A percentile compares a stretch with the other conserved stretches of the same genome.
Conservation (phyloP, 2,113 vertebrate genomes). For the Pygoscelis antarcticus region DNA sequence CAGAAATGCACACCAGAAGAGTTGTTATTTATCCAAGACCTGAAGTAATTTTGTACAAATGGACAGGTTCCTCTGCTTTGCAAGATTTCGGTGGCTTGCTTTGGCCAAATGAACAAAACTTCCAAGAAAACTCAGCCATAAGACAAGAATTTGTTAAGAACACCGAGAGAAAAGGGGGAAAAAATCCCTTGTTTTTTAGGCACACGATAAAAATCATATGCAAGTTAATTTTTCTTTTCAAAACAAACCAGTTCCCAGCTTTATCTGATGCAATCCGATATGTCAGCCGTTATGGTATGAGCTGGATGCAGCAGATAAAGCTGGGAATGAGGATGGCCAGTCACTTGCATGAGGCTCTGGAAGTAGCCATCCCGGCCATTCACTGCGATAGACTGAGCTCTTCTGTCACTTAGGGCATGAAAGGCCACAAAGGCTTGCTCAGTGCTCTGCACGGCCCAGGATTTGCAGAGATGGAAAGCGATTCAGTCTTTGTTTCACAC, state of each 20-base stretch:
- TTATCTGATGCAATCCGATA: background rate
- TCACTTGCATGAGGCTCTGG: background rate
- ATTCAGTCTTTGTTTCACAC: constrained; percentile 18
- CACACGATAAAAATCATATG: background rate
- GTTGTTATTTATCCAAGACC: background rate
- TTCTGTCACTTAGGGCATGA: background rate
- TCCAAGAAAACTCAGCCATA: background rate
- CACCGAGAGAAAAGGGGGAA: accelerated
- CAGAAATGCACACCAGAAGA: background rate
- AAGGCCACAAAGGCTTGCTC: constrained; percentile 25
- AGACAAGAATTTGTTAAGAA: background rate
- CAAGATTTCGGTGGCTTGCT: background rate
- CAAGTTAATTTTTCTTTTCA: background rate
- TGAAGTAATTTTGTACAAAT: background rate
- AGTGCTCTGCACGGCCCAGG: accelerated
- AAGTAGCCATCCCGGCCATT: background rate
- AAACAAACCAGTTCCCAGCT: background rate
- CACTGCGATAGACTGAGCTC: background rate
- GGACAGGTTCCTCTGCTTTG: background rate
- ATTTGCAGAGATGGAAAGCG: background rate
- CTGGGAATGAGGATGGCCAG: background rate
- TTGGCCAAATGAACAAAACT: background rate
- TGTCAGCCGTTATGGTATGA: background rate
- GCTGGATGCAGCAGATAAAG: background rate
- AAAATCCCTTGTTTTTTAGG: accelerated